A percentile compares a stretch with the other conserved stretches of the same genome.
phyloP scores from a whole-genome alignment of 2,113 vertebrate genomes.

The Melanocharis versteri region DNA sequence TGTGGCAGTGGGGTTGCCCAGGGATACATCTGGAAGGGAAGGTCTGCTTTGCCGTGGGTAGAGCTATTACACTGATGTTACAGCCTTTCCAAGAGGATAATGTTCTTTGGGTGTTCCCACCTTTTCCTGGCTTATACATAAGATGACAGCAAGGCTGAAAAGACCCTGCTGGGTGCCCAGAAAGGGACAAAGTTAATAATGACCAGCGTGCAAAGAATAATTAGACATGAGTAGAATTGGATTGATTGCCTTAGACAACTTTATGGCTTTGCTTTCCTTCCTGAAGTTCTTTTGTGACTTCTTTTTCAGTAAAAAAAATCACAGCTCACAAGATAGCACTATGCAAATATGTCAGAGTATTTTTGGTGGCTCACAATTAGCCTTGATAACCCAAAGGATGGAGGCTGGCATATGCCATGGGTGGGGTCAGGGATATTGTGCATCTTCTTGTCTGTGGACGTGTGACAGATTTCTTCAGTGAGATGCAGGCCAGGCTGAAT shows the following conservation, averaged over 20 bases:
- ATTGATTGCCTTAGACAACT: background rate
- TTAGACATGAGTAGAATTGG: background rate
- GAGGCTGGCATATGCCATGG: background rate
- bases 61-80: background rate
- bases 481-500: constrained; percentile 31
- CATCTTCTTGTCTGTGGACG: constrained; percentile 4
- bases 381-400: background rate
- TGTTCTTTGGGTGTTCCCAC: background rate
- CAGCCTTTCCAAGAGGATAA: background rate
- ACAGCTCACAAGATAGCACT: background rate
- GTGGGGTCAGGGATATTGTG: background rate
- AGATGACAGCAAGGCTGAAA: background rate
- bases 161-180: background rate
- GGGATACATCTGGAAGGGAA: background rate
- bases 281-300: background rate
- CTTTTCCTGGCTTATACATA: background rate
- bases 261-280: constrained; percentile 35
- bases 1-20: background rate
- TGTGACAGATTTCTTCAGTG: constrained; percentile 46
- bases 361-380: background rate
- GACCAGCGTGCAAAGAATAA: background rate
- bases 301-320: constrained; percentile 13
- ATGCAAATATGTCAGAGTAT: background rate
- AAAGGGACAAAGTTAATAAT: background rate
- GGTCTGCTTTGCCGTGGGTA: background rate